Evolutionary conservation across 2,113 vertebrate species (phyloP), one percentile per base, ranked within the genome.

Genomic region (Grallaria varia): DNA sequence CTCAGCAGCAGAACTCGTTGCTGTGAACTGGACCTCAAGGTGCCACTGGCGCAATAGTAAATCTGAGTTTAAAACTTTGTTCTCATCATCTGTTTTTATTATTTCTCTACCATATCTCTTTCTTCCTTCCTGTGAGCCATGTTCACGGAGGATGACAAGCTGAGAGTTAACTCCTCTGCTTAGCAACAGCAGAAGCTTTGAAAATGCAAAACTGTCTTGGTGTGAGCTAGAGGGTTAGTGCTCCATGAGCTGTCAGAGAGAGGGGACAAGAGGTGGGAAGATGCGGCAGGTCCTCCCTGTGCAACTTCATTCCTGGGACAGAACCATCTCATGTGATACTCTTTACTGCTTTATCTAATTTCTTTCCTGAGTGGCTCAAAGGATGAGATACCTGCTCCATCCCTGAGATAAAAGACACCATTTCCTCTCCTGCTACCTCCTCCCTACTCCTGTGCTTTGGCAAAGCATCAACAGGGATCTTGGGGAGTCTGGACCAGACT

Each of bases 161-260:
- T 27, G 73, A 78, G 45, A 83, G 33, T 80, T 93, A 90, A 80
- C 39, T 86, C 50, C 72, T 96, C 79, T 96, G 84, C 95, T 95
- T 94, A 95, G 87, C 90, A 95, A 95, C 91, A 94, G 75, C 72
- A 87, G 84, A 91, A 89, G 75, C 55, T 90, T 77, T 84, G 67
- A 77, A 95, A 94, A 93, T 59, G 42, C 55, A 80, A 92, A 90
- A 14, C 11, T 39, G 6, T 72, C 55, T 78, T 31, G 37, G 45
- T 76, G 60, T 47, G 91, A 33, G 55, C 58, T 60, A 45, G 49
- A 62, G 37, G 33, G 55, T 75, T 94, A 69, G 33, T 90, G 81
- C 52, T 68, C 90, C 4, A 2, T 50, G 21, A 82, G 47, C 68
- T 80, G 42, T 35, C 68, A 84, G 49, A 94, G 50, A 42, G 33